These are phyloP conservation scores for Perithous albicinctus DNA, from an alignment of 2,888 invertebrate species.

Conservation along the genomic window DNA sequence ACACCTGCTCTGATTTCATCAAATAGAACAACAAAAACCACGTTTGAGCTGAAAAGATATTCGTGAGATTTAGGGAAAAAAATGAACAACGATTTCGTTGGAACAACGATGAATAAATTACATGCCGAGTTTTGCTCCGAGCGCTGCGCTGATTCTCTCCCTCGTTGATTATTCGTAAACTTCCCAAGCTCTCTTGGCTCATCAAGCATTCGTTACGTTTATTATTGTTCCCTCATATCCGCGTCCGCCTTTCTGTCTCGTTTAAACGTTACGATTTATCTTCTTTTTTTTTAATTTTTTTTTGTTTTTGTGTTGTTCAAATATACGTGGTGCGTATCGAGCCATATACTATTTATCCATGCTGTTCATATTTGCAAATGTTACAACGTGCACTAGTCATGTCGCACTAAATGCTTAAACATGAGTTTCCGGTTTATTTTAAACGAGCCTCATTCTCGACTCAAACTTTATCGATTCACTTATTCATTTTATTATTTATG, in stretches of 20 bases:
- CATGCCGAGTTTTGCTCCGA: slow-evolving; percentile 50
- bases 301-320: neutral
- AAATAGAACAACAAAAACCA: too few relatives aligned
- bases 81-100: too few relatives aligned
- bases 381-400: slow-evolving; percentile 4
- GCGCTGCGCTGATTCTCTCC: slow-evolving; percentile 3
- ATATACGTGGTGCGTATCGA: neutral
- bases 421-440: too few relatives aligned
- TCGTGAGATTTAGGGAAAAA: too few relatives aligned
- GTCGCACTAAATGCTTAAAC: slow-evolving; percentile 9
- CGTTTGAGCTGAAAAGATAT: too few relatives aligned
- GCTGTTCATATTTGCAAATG: neutral
- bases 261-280: too few relatives aligned
- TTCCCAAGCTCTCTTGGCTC: slow-evolving; percentile 56
- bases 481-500: slow-evolving; percentile 41
- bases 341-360: slow-evolving; percentile 7
- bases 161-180: slow-evolving; percentile 22
- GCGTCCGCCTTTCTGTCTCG: too few relatives aligned
- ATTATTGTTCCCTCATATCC: slow-evolving; percentile 3
- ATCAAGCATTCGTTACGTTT: slow-evolving; percentile 41
- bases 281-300: neutral
- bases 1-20: too few relatives aligned
- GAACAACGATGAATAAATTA: too few relatives aligned
- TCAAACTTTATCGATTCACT: slow-evolving; percentile 29
- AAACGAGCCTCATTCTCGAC: too few relatives aligned